Percentiles rank a stretch among this genome's conserved stretches.
Conservation (phyloP, 2,113 vertebrate species). For the Callaeas wilsoni region DNA sequence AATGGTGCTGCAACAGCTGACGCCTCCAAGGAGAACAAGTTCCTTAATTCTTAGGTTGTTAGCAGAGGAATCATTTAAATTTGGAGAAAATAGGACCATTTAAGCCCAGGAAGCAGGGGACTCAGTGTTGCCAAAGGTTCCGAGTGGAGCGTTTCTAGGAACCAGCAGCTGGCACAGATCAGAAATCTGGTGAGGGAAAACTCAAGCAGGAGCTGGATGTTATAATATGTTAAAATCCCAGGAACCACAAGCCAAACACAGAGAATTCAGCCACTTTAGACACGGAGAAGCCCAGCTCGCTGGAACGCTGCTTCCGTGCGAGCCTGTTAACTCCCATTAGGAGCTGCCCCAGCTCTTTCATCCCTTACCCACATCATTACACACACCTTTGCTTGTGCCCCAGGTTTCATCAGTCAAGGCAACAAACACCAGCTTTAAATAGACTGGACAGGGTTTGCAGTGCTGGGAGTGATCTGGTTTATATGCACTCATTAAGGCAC, state of each 20-base stretch:
- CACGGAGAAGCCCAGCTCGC: background rate
- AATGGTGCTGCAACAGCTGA: background rate
- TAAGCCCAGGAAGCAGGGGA: background rate
- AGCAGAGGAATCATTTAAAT: background rate
- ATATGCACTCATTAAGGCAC: background rate
- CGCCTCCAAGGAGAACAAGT: background rate
- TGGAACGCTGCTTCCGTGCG: background rate
- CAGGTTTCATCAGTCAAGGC: background rate
- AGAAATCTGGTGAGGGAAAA: background rate
- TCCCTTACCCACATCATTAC: background rate
- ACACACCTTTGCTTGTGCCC: background rate
- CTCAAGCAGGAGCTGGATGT: background rate
- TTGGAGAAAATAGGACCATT: rapidly evolving
- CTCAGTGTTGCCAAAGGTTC: rapidly evolving
- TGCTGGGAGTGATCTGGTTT: background rate
- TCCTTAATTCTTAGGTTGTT: background rate
- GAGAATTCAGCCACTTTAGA: background rate
- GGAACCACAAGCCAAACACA: background rate
- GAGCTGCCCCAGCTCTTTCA: background rate
- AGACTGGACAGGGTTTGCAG: background rate
- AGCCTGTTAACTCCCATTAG: background rate
- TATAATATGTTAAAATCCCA: background rate
- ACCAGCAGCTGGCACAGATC: background rate
- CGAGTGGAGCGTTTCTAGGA: rapidly evolving
- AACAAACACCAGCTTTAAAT: background rate